phyloP scores from a whole-genome alignment of 2,113 vertebrate species.

The Marmota monax region DNA sequence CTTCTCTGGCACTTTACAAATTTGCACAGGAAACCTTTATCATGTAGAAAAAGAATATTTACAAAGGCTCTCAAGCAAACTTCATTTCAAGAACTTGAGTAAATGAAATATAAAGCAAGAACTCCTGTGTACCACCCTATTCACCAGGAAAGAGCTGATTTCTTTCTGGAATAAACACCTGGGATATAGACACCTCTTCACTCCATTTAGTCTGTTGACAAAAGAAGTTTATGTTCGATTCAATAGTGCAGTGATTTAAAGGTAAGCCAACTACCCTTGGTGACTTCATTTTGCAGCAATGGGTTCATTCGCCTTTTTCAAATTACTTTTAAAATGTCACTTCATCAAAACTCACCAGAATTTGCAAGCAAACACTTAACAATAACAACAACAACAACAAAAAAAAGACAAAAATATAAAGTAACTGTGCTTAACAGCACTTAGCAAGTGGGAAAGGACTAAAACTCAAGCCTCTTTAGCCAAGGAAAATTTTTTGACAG shows the following conservation, averaged over 20 bases:
- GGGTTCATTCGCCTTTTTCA: constrained; percentile 1
- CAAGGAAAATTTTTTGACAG: not conserved
- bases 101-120: constrained; percentile 47
- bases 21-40: constrained; percentile 69
- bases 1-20: constrained; percentile 67
- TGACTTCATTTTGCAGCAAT: constrained; percentile 3
- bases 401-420: not conserved
- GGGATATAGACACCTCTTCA: not conserved
- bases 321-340: constrained; percentile 37
- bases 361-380: constrained; percentile 29
- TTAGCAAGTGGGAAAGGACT: not conserved
- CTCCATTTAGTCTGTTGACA: constrained; percentile 61
- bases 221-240: constrained; percentile 61
- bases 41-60: constrained; percentile 70
- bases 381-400: not conserved
- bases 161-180: constrained; percentile 3
- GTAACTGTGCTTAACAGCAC: not conserved
- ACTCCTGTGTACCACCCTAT: not conserved
- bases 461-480: constrained; percentile 17
- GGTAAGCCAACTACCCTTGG: not conserved
- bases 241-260: constrained; percentile 14
- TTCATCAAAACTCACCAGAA: constrained; percentile 53
- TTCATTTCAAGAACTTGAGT: constrained; percentile 64
- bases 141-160: not conserved
- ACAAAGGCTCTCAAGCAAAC: constrained; percentile 67